phyloP scores from a whole-genome alignment of 2,113 vertebrate genomes.

The Rhinoptilus africanus region DNA sequence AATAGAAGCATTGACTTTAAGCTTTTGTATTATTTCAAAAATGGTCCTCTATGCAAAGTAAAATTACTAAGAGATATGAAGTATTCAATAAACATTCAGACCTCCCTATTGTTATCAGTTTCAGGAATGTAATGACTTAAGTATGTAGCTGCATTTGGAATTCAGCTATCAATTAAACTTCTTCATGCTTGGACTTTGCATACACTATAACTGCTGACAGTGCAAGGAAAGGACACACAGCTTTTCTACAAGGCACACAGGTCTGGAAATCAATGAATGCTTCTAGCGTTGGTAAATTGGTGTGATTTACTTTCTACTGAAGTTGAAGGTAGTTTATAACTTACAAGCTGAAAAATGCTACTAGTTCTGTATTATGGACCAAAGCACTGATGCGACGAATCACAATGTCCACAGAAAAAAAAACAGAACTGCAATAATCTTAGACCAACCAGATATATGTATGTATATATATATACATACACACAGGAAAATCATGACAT shows the following conservation, averaged over 20 bases:
- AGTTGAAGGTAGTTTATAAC: neutral
- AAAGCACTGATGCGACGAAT: neutral
- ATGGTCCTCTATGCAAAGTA: neutral
- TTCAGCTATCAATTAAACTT: neutral
- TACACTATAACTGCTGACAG: neutral
- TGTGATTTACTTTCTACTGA: neutral
- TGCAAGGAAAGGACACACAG: neutral
- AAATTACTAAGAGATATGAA: neutral
- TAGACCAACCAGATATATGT: neutral
- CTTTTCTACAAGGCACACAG: neutral
- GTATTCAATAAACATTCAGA: neutral
- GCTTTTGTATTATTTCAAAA: neutral
- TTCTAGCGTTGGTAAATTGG: neutral
- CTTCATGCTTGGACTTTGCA: neutral
- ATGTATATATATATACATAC: no score
- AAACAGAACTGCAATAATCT: neutral
- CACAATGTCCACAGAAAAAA: neutral
- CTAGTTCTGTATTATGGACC: neutral
- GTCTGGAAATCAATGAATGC: neutral
- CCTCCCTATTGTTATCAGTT: neutral
- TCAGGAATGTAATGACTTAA: neutral
- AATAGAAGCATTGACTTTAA: neutral
- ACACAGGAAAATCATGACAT: neutral
- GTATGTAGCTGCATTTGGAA: neutral
- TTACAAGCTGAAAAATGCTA: neutral